These are phyloP conservation scores for Imbricaverruca yamaguchii DNA, from an alignment of 2,888 invertebrate genomes.

Conservation along the genomic window DNA sequence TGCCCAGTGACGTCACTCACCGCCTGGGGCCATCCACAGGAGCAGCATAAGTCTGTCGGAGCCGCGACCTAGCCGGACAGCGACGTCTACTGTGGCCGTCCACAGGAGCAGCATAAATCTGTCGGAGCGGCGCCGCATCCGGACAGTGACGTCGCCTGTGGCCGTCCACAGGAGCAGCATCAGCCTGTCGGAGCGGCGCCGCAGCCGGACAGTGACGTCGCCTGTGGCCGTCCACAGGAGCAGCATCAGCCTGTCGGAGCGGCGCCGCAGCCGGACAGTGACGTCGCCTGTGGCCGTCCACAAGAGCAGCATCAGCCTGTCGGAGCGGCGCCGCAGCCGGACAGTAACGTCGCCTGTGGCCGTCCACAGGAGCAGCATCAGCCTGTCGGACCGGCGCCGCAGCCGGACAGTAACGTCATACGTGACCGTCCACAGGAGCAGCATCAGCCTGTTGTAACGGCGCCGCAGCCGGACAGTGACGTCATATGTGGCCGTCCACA, in stretches of 20 bases:
- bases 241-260: conserved; percentile 23
- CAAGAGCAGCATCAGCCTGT: conserved; percentile 23
- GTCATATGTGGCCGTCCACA: too few relatives aligned
- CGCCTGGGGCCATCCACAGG: too few relatives aligned
- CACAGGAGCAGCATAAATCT: conserved; percentile 23
- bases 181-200: conserved; percentile 5
- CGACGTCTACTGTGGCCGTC: too few relatives aligned
- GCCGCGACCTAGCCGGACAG: too few relatives aligned
- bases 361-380: conserved; percentile 21
- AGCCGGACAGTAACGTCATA: not conserved
- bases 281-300: too few relatives aligned
- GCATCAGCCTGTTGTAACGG: too few relatives aligned
- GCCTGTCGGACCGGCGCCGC: not conserved
- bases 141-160: not conserved
- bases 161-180: conserved; percentile 15
- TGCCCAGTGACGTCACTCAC: too few relatives aligned
- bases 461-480: too few relatives aligned
- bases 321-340: not conserved
- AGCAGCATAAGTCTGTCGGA: too few relatives aligned
- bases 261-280: not conserved
- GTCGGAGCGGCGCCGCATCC: not conserved
- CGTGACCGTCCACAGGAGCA: too few relatives aligned
- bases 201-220: not conserved
- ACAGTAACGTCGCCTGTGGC: too few relatives aligned
- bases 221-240: not conserved